These are phyloP conservation scores for Mythimna vitellina DNA, from an alignment of 2,888 invertebrate genomes.

Conservation along the genomic window DNA sequence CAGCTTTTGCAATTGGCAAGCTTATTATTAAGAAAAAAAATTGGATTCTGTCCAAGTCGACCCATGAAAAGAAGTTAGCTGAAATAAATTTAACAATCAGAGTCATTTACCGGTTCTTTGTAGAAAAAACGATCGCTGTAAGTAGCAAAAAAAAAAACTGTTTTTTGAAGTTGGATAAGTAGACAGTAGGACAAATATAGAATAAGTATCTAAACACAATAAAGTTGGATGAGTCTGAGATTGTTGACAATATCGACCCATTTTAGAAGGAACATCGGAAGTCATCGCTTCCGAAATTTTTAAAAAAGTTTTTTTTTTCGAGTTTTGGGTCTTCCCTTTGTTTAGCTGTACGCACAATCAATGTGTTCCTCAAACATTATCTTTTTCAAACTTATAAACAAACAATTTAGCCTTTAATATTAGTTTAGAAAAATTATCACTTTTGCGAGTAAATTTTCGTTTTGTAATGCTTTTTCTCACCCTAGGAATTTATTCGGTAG, in stretches of 20 bases:
- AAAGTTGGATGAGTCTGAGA: not conserved
- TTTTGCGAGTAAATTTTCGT: too few species aligned
- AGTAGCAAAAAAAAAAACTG: conserved; percentile 31
- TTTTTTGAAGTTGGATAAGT: conserved; percentile 9
- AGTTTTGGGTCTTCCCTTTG: too few species aligned
- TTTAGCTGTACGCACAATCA: too few species aligned
- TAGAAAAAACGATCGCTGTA: conserved; percentile 52
- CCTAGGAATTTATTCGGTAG: too few species aligned
- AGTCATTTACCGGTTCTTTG: conserved; percentile 65
- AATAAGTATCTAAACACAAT: not conserved
- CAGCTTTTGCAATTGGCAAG: conserved; percentile 47
- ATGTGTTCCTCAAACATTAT: too few species aligned
- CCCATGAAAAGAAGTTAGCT: conserved; percentile 63
- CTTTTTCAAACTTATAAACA: too few species aligned
- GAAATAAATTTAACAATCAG: conserved; percentile 68
- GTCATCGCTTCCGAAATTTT: too few species aligned
- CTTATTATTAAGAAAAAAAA: conserved; percentile 63
- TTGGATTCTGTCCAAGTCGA: conserved; percentile 69
- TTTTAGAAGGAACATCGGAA: too few species aligned
- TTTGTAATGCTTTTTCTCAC: too few species aligned
- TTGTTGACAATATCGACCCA: not conserved
- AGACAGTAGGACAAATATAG: not conserved
- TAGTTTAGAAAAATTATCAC: too few species aligned
- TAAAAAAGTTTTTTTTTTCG: too few species aligned
- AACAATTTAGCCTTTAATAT: too few species aligned